Evolutionary conservation across 1,140 invertebrate genomes (phyloP).

Genomic region (Drosophila rhopaloa): DNA sequence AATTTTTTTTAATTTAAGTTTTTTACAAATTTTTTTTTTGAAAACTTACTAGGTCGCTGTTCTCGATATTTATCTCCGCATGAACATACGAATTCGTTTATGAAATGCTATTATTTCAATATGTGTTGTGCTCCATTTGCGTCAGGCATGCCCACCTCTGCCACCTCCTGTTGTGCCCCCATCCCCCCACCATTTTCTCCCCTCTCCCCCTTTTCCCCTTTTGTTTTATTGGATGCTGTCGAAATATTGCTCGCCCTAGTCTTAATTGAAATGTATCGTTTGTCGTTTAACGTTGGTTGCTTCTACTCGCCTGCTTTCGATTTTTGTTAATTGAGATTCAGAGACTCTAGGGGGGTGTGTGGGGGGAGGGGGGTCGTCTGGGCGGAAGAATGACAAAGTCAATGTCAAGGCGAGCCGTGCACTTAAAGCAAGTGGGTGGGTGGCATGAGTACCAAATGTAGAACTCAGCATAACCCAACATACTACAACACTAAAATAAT

Average conservation of each 20-base stretch:
- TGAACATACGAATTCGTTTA: conserved; percentile 5
- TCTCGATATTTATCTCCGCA: not conserved
- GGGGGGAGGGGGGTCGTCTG: not conserved
- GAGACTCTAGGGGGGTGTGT: not conserved
- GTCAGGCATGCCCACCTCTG: conserved; percentile 35
- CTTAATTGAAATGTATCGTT: conserved; percentile 76
- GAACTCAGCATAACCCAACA: not conserved
- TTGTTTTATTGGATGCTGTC: conserved; percentile 62
- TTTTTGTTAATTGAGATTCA: conserved; percentile 41
- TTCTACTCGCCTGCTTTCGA: conserved; percentile 15
- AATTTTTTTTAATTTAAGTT: too few relatives aligned
- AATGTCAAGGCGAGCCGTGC: conserved; percentile 54
- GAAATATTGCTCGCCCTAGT: conserved; percentile 37
- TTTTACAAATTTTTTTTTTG: too few relatives aligned
- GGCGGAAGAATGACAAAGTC: conserved; percentile 41
- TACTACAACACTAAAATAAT: not conserved
- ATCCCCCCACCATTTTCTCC: not conserved
- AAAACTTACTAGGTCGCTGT: not conserved
- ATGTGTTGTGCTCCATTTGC: conserved; percentile 48
- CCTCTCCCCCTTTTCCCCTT: not conserved
- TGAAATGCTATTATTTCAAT: conserved; percentile 35
- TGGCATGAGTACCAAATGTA: conserved; percentile 2
- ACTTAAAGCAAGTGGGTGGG: conserved; percentile 10
- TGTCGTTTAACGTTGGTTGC: conserved; percentile 39
- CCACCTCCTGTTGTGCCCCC: conserved; percentile 9